phyloP scores from a whole-genome alignment of 1,140 invertebrate genomes.

The Drosophila ananassae region DNA sequence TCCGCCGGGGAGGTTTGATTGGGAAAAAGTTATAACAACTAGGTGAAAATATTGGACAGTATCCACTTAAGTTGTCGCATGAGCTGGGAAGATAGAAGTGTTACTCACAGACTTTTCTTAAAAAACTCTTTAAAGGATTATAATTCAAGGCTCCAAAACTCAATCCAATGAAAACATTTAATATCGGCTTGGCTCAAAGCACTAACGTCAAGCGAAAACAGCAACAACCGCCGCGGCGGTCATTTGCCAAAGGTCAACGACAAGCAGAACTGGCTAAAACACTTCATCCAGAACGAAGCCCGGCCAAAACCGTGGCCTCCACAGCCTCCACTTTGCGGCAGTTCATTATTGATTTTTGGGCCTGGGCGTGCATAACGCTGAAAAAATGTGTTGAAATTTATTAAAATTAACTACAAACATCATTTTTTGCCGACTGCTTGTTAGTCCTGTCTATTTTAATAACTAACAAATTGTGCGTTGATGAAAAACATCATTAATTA shows the following conservation, averaged over 20 bases:
- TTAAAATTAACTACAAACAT: conserved; percentile 32
- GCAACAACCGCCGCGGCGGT: conserved; percentile 16
- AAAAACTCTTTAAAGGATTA: not conserved
- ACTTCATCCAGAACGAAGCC: conserved; percentile 18
- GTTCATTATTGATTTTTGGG: conserved; percentile 52
- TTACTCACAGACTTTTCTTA: no score
- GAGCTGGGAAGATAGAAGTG: not conserved
- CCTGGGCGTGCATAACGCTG: not conserved
- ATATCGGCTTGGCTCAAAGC: not conserved
- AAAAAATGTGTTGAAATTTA: conserved; percentile 32
- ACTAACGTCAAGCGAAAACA: conserved; percentile 10
- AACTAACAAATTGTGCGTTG: conserved; percentile 58
- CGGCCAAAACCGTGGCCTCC: conserved; percentile 9
- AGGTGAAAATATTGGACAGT: conserved; percentile 24
- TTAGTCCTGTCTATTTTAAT: conserved; percentile 52
- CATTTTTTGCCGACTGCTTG: conserved; percentile 22
- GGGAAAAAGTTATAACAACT: conserved; percentile 15
- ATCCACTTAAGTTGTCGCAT: conserved; percentile 17
- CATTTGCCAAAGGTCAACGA: conserved; percentile 47
- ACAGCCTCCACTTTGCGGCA: conserved; percentile 24
- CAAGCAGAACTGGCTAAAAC: conserved; percentile 29
- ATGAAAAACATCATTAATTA: conserved; percentile 71
- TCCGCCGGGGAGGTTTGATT: conserved; percentile 11
- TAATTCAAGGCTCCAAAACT: not conserved
- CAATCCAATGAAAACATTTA: not conserved